Base-by-base conservation (phyloP, 2,113 vertebrate genomes). In the Catagonus wagneri region DNA sequence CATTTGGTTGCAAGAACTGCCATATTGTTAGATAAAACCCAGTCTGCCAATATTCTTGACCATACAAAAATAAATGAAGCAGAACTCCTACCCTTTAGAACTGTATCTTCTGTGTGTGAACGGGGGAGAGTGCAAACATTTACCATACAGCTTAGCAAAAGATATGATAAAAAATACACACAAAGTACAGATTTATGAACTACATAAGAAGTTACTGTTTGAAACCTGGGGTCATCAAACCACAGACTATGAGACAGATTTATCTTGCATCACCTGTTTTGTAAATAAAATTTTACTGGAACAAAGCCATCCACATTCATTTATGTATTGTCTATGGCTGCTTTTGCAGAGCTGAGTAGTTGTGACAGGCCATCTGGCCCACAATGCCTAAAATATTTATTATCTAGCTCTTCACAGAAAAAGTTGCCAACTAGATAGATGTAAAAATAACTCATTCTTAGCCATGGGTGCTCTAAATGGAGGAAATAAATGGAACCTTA, bases 301-400 rank as follows among this genome's bases (percentile, higher is more conserved):
- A 93, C 79, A 66, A 4, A 96, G 22, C 13, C 79, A 56, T 34
- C 20, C 15, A 29, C 56, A 60, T 90, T 85, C 8, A 2, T 36
- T 91, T 85, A 69, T 58, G 15, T 79, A 74, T 61, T 29, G 11
- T 78, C 68, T 92, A 61, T 60, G 71, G 60, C 56, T 84, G 23
- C 20, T 66, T 58, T 72, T 66, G 54, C 11, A 87, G 76, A 84
- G 69, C 52, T 95, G 17, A 74, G 20, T 83, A 83, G 50, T 69
- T 83, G 34, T 94, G 74, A 83, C 1, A 56, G 74, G 63, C 66
- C 89, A 93, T 95, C 36, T 96, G 69, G 71, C 63, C 72, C 50
- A 81, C 29, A 93, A 95, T 50, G 9, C 12, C 87, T 85, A 65
- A 90, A 95, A 81, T 83, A 95, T 88, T 80, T 78, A 92, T 78